Conservation (phyloP, 2,797 vertebrate species). For the Lacerta bilineata region DNA sequence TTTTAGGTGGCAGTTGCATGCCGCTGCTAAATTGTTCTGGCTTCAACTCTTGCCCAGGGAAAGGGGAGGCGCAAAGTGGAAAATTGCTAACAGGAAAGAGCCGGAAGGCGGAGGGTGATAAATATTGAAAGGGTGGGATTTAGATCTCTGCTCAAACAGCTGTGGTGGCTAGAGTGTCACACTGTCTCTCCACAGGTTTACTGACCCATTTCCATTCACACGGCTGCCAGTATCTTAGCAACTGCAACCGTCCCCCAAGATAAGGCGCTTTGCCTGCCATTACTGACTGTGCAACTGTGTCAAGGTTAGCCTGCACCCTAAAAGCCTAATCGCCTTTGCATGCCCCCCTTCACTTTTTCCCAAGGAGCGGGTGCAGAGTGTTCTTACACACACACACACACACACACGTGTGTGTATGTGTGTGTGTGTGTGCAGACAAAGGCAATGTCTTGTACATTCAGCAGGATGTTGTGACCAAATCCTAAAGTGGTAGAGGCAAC, state of each 20-base stretch:
- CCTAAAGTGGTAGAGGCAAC: not conserved
- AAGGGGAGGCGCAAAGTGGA: constrained; percentile 56
- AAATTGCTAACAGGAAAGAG: constrained; percentile 78
- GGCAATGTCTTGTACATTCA: not conserved
- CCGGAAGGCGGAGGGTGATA: constrained; percentile 82
- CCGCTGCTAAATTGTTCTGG: constrained; percentile 24
- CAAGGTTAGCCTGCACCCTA: constrained; percentile 84
- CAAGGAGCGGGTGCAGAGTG: not conserved
- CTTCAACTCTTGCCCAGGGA: constrained; percentile 61
- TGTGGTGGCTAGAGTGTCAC: constrained; percentile 91
- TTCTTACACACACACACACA: not conserved
- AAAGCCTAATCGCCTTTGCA: constrained; percentile 71
- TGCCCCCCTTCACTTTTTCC: not conserved
- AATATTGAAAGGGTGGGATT: constrained; percentile 88
- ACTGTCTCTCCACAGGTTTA: constrained; percentile 94
- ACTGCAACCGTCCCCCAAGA: constrained; percentile 95
- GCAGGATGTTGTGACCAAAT: not conserved
- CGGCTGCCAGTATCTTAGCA: constrained; percentile 99
- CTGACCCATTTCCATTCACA: constrained; percentile 95
- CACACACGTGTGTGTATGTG: too few relatives aligned
- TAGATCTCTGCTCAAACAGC: constrained; percentile 85
- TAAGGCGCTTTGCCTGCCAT: constrained; percentile 84
- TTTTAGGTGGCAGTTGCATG: constrained; percentile 1
- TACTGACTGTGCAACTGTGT: constrained; percentile 84
- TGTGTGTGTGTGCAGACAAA: not conserved